A percentile compares a stretch with the other conserved stretches of the same genome.
Conservation (phyloP, 2,113 vertebrate species). For the Cyanistes caeruleus region DNA sequence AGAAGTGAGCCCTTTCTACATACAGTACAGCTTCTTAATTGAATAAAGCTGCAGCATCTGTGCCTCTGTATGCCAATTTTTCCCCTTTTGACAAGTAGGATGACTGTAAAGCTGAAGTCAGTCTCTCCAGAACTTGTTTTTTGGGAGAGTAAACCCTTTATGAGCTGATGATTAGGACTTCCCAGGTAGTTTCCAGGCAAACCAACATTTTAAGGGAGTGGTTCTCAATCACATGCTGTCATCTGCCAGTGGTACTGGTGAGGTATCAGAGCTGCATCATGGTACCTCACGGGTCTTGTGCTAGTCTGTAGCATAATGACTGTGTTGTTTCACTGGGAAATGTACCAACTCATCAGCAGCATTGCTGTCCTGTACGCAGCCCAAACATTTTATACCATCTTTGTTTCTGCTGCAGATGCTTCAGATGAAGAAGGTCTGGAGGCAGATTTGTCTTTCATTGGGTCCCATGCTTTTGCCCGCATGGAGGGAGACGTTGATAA, state of each 20-base stretch:
- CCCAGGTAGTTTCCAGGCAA: neutral
- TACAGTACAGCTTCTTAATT: neutral
- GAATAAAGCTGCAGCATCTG: neutral
- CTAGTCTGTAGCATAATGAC: neutral
- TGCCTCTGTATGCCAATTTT: neutral
- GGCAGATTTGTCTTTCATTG: slow-evolving; percentile 88
- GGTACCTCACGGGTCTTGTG: fast-evolving
- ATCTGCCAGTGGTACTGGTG: neutral
- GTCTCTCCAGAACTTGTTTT: neutral
- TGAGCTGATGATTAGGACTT: neutral
- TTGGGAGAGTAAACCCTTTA: neutral
- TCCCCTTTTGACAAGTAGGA: neutral
- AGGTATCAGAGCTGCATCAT: neutral
- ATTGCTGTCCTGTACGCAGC: neutral
- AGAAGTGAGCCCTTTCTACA: neutral
- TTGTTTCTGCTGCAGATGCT: slow-evolving; percentile 78
- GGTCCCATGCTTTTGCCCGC: slow-evolving; percentile 92
- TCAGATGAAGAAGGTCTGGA: slow-evolving; percentile 88
- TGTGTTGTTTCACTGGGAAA: neutral
- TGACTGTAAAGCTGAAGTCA: neutral
- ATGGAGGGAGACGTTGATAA: slow-evolving; percentile 99
- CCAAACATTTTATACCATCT: neutral
- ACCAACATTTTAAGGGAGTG: neutral
- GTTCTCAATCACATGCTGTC: neutral
- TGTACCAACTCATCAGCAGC: neutral